These are phyloP conservation scores for Ichneumoninae sp. DNA, from an alignment of 2,888 invertebrate species.

Conservation along the genomic window DNA sequence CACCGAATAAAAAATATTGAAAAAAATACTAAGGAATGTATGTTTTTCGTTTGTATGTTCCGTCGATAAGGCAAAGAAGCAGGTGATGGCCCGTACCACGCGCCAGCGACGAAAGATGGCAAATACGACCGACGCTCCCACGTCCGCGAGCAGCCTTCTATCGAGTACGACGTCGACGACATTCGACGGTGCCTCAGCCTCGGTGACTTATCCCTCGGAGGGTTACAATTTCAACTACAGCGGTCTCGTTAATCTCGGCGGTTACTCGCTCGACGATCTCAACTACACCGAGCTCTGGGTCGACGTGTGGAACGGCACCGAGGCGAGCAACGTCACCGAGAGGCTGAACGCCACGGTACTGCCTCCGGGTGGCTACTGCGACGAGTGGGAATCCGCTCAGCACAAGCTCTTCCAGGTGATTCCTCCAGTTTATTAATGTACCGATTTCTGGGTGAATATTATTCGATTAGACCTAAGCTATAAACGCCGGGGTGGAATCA, in stretches of 20 bases:
- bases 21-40: not conserved
- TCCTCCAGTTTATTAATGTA: not conserved
- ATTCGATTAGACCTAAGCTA: not conserved
- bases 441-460: not conserved
- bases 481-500: not conserved
- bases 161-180: conserved; percentile 85
- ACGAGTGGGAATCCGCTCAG: conserved; percentile 92
- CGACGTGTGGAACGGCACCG: conserved; percentile 85
- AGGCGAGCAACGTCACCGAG: conserved; percentile 85
- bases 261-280: conserved; percentile 83
- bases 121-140: conserved; percentile 85
- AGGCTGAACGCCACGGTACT: conserved; percentile 84
- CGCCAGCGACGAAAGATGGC: conserved; percentile 87
- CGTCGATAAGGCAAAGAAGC: conserved; percentile 85
- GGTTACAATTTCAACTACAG: conserved; percentile 81
- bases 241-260: conserved; percentile 77
- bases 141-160: conserved; percentile 80
- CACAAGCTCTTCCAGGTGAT: conserved; percentile 90
- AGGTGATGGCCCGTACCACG: conserved; percentile 87
- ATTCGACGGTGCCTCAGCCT: conserved; percentile 80
- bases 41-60: conserved; percentile 13
- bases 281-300: conserved; percentile 86
- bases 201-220: conserved; percentile 77
- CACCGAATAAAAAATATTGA: not conserved
- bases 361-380: conserved; percentile 85